phyloP scores from a whole-genome alignment of 2,888 invertebrate species.

The Xanthorhoe designata region DNA sequence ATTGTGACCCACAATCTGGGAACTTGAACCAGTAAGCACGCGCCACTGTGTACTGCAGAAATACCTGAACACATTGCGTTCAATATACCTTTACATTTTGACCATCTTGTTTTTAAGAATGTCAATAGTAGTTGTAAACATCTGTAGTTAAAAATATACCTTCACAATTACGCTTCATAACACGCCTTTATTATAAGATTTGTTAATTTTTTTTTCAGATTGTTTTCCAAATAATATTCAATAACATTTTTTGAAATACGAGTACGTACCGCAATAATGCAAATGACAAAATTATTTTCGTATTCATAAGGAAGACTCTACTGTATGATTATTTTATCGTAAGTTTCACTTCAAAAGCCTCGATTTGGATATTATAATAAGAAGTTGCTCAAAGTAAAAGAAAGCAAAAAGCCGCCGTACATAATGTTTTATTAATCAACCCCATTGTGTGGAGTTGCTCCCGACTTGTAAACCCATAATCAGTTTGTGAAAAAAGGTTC shows the following conservation, averaged over 20 bases:
- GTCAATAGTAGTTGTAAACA: constrained; percentile 8
- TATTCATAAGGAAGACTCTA: too few species aligned
- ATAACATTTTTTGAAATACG: neutral
- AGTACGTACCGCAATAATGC: too few species aligned
- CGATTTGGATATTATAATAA: neutral
- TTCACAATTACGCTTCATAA: neutral
- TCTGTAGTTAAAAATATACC: constrained; percentile 2
- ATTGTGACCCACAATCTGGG: constrained; percentile 68
- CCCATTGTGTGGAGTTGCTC: constrained; percentile 60
- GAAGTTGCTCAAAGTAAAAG: neutral
- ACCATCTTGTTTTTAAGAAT: neutral
- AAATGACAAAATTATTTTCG: too few species aligned
- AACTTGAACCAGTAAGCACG: constrained; percentile 44
- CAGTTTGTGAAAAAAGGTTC: constrained; percentile 41
- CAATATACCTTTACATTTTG: constrained; percentile 1
- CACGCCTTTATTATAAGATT: too few species aligned
- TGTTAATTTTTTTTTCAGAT: too few species aligned
- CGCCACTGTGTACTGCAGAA: constrained; percentile 40
- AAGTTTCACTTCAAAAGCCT: neutral
- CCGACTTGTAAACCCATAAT: constrained; percentile 48
- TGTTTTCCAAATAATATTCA: neutral
- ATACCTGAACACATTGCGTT: constrained; percentile 10
- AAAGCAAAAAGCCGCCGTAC: constrained; percentile 50
- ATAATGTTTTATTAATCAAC: constrained; percentile 75
- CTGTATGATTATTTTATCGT: neutral